Evolutionary conservation across 2,113 vertebrate species (phyloP).

Genomic region (Scomber colias): DNA sequence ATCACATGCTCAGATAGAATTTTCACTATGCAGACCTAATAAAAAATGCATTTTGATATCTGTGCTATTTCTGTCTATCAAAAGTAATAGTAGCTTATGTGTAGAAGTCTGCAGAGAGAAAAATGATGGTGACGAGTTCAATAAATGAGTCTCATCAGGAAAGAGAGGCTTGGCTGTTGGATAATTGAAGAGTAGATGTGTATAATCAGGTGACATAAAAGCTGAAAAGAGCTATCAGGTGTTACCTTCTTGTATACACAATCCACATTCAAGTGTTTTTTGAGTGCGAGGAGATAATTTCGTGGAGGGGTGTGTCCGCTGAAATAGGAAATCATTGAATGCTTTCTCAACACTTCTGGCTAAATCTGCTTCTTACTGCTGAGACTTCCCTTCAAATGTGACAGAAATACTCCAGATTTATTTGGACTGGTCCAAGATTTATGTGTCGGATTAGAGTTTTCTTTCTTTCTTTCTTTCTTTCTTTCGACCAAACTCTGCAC

Average conservation of each 20-base stretch:
- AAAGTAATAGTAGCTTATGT: background rate
- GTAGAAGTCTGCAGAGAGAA: background rate
- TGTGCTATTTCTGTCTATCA: background rate
- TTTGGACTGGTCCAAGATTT: background rate
- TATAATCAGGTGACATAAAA: constrained; percentile 4
- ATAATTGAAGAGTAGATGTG: background rate
- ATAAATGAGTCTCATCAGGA: background rate
- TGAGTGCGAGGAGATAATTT: too few species aligned
- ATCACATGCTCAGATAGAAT: background rate
- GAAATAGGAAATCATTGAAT: background rate
- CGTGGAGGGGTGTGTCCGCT: background rate
- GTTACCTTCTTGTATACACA: background rate
- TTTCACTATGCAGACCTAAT: background rate
- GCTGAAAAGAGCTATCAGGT: background rate
- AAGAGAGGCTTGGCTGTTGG: background rate
- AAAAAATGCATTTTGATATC: too few species aligned
- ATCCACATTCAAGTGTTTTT: background rate
- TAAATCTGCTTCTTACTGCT: background rate
- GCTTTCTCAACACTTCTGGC: background rate
- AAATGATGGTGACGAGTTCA: background rate
- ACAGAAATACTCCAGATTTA: background rate
- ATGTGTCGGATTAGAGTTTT: background rate
- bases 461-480: background rate
- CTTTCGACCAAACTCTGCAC: background rate
- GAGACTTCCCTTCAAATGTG: background rate